Evolutionary conservation across 2,797 vertebrate species (phyloP).

Genomic region (Micromesistius poutassou): DNA sequence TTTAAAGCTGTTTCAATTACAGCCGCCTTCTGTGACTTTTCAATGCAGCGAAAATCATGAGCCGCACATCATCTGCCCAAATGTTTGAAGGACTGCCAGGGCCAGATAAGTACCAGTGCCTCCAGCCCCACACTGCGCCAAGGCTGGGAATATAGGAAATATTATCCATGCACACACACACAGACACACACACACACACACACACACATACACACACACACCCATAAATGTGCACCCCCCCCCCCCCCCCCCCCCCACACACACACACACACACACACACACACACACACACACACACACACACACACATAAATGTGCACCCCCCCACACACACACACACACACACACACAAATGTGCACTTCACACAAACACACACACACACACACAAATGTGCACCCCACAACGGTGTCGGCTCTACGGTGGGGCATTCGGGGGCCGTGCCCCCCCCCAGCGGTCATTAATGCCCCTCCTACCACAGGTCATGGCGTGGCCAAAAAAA

Average conservation of each 20-base stretch:
- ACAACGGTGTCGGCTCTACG: no score
- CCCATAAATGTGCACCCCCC: not conserved
- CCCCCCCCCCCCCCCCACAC: no score
- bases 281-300: not conserved
- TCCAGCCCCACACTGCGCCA: not conserved
- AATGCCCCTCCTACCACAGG: no score
- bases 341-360: not conserved
- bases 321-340: not conserved
- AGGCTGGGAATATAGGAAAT: not conserved
- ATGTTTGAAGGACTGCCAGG: conserved; percentile 1
- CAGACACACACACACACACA: not conserved
- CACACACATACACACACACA: not conserved
- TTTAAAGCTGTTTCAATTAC: conserved; percentile 5
- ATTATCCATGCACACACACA: not conserved
- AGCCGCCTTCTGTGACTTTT: not conserved
- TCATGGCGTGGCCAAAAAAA: no score
- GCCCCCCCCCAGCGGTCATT: no score
- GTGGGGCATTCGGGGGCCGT: no score
- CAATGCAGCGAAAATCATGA: not conserved
- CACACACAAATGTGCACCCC: no score
- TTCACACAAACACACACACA: no score
- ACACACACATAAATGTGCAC: no score
- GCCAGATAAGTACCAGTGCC: not conserved
- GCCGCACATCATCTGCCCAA: not conserved
- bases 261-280: not conserved